Base-by-base conservation (phyloP, 1,140 invertebrate genomes). In the Macrocentrus cingulum region DNA sequence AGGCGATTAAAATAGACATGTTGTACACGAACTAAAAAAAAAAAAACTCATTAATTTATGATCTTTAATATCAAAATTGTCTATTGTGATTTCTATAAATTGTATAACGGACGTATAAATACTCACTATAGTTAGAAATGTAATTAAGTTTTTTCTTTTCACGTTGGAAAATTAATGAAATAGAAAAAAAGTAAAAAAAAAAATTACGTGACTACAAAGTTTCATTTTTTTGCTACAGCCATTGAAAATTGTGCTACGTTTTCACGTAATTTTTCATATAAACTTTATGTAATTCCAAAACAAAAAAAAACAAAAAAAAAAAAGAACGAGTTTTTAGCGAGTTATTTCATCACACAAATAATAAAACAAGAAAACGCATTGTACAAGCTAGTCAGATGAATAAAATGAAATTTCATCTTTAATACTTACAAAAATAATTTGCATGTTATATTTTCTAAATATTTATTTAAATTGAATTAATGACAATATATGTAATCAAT, bases 341-440 rank as follows among this genome's bases (percentile, higher is more conserved):
- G 9, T 48, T 50, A 37, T 20, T 46, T 36, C 36, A 51, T 46
- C 53, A 46, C 41, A 13, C 32, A 41, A 44, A 32, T 56, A 62
- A 29, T n/a, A n/a, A n/a, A n/a, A n/a, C n/a, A 49, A 41, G 56
- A 51, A 50, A 62, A 62, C 59, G 15, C 54, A 62, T 55, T 62
- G 56, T 62, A 59, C 56, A 58, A 62, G 51, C 60, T 62, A 62
- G 60, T 62, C 56, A 56, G 56, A 52, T 55, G 56, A 62, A 59
- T 62, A 61, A 61, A 61, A 53, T 57, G 29, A 48, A 57, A 61
- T 52, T 61, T 61, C 56, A 61, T 57, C 60, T 57, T 56, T 9
- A 48, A 54, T 23, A n/a, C n/a, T n/a, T n/a, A n/a, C n/a, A n/a
- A n/a, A n/a, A n/a, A n/a, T n/a, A n/a, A n/a, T n/a, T n/a, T n/a